Conservation (phyloP, 35 echinoderm and acorn worm species). For the Stichopus chloronotus region DNA sequence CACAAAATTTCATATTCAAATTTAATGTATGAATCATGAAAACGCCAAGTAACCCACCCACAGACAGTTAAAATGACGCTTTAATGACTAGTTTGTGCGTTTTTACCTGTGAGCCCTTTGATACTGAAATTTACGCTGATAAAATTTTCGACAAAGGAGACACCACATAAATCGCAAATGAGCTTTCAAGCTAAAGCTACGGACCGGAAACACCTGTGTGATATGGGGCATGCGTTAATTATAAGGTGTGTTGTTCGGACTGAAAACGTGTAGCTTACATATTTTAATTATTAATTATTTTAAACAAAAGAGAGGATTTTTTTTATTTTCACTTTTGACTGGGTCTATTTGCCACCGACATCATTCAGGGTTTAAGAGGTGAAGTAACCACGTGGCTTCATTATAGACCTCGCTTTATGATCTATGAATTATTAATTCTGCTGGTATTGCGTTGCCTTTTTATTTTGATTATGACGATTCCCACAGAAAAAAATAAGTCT, state of each 20-base stretch:
- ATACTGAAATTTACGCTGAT: not conserved
- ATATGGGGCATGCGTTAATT: conserved; percentile 35
- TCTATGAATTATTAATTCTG: not conserved
- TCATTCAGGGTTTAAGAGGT: not conserved
- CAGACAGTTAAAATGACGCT: too few species aligned
- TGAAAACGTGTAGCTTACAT: not conserved
- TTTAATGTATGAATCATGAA: too few species aligned
- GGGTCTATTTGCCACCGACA: not conserved
- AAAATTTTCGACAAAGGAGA: not conserved
- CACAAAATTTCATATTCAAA: too few species aligned
- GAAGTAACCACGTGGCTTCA: not conserved
- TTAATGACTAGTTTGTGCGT: not conserved
- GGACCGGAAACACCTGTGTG: conserved; percentile 29
- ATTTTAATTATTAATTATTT: conserved; percentile 10
- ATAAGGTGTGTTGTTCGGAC: not conserved
- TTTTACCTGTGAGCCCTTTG: not conserved
- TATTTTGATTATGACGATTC: not conserved
- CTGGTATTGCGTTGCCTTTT: not conserved
- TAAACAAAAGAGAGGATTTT: not conserved
- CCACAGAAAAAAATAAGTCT: not conserved
- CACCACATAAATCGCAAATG: not conserved
- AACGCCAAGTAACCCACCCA: too few species aligned
- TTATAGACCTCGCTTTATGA: not conserved
- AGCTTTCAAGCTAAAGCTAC: not conserved
- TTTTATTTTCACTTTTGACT: not conserved